These are phyloP conservation scores for Druon quercuslanigerum DNA, from an alignment of 1,140 invertebrate genomes.

Conservation along the genomic window DNA sequence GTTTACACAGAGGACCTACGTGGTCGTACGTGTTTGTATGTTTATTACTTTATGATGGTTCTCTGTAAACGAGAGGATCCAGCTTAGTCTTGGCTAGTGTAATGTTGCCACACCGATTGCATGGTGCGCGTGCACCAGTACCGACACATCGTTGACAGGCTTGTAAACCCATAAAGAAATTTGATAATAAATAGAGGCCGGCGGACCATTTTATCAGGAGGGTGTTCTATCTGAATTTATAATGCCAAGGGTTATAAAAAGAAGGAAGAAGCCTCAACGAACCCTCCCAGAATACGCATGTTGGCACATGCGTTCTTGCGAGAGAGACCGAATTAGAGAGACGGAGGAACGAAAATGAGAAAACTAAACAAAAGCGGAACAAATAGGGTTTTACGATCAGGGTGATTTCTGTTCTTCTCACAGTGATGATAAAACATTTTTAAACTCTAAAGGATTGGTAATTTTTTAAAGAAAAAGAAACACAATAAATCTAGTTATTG, in stretches of 20 bases:
- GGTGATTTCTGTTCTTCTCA: not conserved
- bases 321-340: conserved; percentile 6
- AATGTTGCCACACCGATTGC: not conserved
- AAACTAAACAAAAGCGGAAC: conserved; percentile 62
- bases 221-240: conserved; percentile 65
- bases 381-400: conserved; percentile 61
- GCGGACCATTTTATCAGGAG: conserved; percentile 61
- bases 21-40: conserved; percentile 38
- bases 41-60: conserved; percentile 58
- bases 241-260: conserved; percentile 65
- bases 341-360: conserved; percentile 51
- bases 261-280: conserved; percentile 43
- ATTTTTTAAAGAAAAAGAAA: no score
- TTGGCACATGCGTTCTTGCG: conserved; percentile 3
- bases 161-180: conserved; percentile 75
- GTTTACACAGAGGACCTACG: conserved; percentile 35
- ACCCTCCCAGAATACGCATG: conserved; percentile 29
- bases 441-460: no score
- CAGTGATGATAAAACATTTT: no score
- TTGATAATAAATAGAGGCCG: conserved; percentile 70
- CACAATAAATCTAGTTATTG: no score
- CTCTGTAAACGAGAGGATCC: conserved; percentile 44
- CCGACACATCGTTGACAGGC: conserved; percentile 61
- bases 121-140: conserved; percentile 37
- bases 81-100: conserved; percentile 16